A percentile compares a stretch with the other conserved stretches of the same genome.
These are phyloP conservation scores for Uloborus plumipes DNA, from an alignment of 2,888 invertebrate genomes.

Conservation along the genomic window DNA sequence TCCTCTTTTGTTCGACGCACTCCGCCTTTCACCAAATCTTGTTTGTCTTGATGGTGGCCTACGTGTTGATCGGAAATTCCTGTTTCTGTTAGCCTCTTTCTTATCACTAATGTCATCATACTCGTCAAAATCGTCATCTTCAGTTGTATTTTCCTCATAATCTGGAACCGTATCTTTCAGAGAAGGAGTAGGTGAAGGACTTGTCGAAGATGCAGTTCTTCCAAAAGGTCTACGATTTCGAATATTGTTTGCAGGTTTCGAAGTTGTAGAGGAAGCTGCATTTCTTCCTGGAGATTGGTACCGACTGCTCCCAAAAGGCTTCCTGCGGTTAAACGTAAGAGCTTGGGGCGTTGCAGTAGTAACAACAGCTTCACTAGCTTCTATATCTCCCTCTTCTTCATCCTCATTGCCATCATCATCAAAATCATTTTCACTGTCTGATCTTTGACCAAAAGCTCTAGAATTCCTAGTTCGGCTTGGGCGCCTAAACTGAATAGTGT, in stretches of 20 bases:
- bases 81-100: constrained; percentile 38
- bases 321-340: constrained; percentile 35
- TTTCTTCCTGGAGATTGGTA: constrained; percentile 50
- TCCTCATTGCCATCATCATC: constrained; percentile 57
- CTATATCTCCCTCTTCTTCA: constrained; percentile 60
- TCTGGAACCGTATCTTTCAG: constrained; percentile 56
- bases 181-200: constrained; percentile 54
- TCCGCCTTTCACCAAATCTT: constrained; percentile 56
- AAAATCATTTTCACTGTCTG: constrained; percentile 58
- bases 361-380: constrained; percentile 63
- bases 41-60: constrained; percentile 46
- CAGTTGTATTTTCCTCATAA: constrained; percentile 64
- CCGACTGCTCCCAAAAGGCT: constrained; percentile 51
- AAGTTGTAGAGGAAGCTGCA: constrained; percentile 32
- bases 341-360: constrained; percentile 59
- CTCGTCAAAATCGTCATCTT: constrained; percentile 61
- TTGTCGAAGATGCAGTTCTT: constrained; percentile 30
- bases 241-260: constrained; percentile 15
- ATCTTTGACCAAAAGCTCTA: constrained; percentile 59
- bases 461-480: constrained; percentile 60
- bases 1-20: constrained; percentile 58
- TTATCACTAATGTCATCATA: constrained; percentile 56
- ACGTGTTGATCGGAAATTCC: constrained; percentile 50
- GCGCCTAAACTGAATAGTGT: constrained; percentile 57
- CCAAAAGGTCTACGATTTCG: constrained; percentile 55